A percentile compares a stretch with the other conserved stretches of the same genome.
Conservation (phyloP, 2,113 vertebrate species). For the Eretmochelys imbricata region DNA sequence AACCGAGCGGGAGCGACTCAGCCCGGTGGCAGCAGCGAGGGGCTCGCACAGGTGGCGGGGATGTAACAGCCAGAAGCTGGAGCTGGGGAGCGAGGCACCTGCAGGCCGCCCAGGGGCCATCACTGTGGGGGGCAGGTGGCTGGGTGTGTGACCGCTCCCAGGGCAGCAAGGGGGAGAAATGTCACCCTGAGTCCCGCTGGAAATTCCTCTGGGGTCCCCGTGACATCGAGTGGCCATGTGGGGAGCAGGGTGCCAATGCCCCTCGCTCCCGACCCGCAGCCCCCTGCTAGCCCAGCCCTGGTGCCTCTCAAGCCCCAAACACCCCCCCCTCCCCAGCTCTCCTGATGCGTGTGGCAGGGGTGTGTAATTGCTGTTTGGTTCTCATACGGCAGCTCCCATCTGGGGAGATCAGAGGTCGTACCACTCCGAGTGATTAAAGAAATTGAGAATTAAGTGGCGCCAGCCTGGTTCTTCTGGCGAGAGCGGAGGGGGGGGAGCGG, state of each 20-base stretch:
- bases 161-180: background rate
- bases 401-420: background rate
- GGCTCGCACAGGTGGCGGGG: background rate
- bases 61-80: too few species aligned
- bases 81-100: conserved; percentile 44
- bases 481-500: background rate
- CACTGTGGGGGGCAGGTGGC: conserved; percentile 44
- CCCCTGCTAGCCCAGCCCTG: background rate
- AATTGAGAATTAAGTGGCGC: background rate
- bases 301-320: background rate
- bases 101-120: background rate
- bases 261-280: background rate
- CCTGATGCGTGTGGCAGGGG: background rate
- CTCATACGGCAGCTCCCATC: background rate
- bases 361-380: background rate
- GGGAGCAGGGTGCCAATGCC: background rate
- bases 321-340: too few species aligned
- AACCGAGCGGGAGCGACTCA: background rate
- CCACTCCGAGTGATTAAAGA: background rate
- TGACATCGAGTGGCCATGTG: background rate
- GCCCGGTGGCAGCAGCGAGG: background rate
- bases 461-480: background rate
- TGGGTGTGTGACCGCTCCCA: background rate
- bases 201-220: background rate
- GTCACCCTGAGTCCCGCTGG: conserved; percentile 40